A percentile compares a stretch with the other conserved stretches of the same genome.
These are phyloP conservation scores for Anguilla obscura DNA, from an alignment of 2,797 vertebrate species.

Conservation along the genomic window DNA sequence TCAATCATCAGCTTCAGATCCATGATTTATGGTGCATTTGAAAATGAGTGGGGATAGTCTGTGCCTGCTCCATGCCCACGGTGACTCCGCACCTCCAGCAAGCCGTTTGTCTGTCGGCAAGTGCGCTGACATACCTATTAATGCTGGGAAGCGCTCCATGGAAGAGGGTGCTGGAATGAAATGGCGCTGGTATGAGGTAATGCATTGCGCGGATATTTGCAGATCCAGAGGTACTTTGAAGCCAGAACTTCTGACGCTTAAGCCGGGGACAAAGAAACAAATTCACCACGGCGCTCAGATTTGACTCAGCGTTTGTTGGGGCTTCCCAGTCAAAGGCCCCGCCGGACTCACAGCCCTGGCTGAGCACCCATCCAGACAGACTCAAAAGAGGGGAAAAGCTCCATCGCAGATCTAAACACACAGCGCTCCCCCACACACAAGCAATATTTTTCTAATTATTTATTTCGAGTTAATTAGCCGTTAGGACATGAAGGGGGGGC, in stretches of 20 bases:
- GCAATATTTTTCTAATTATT: conserved; percentile 49
- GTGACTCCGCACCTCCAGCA: background rate
- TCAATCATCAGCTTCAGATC: conserved; percentile 29
- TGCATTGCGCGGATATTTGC: conserved; percentile 44
- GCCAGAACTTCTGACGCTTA: conserved; percentile 56
- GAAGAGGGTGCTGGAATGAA: background rate
- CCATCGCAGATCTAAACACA: conserved; percentile 52
- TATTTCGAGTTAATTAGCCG: conserved; percentile 61
- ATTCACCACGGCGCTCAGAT: conserved; percentile 47
- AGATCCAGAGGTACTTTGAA: conserved; percentile 53
- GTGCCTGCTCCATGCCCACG: background rate
- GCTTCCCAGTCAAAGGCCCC: conserved; percentile 52
- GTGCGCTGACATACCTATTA: background rate
- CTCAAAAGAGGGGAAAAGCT: conserved; percentile 53
- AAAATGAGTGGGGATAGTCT: background rate
- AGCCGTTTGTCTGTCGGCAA: background rate
- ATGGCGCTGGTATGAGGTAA: conserved; percentile 42
- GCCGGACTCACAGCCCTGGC: conserved; percentile 46
- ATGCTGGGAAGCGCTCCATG: background rate
- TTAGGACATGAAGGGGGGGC: conserved; percentile 53
- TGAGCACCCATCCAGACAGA: conserved; percentile 49
- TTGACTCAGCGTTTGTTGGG: conserved; percentile 54
- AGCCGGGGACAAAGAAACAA: conserved; percentile 54
- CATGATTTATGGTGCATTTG: background rate
- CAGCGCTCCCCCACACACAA: conserved; percentile 45